Conservation (phyloP, 92 coral and sea anemone genomes). For the Zoanthus sansibaricus region DNA sequence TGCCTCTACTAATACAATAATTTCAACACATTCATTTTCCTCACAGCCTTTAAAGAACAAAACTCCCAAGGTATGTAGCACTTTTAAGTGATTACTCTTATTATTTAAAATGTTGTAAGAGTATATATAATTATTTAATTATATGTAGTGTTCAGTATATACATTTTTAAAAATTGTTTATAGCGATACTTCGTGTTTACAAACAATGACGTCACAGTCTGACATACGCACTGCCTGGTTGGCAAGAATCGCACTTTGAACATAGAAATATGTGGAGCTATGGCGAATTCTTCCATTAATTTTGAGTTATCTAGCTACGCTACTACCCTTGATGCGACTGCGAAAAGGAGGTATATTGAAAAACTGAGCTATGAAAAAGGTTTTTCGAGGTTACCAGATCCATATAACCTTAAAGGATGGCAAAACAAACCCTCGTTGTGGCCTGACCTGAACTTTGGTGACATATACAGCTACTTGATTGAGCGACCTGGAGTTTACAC, state of each 20-base stretch:
- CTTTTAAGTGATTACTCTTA: no score
- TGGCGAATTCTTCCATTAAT: not conserved
- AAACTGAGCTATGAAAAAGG: conserved; percentile 37
- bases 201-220: not conserved
- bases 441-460: conserved; percentile 53
- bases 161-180: no score
- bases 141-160: no score
- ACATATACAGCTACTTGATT: conserved; percentile 54
- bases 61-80: no score
- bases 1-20: no score
- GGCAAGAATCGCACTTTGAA: not conserved
- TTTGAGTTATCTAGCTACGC: conserved; percentile 6
- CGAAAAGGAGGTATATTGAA: conserved; percentile 9
- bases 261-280: not conserved
- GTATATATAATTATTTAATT: no score
- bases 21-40: no score
- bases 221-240: conserved; percentile 5
- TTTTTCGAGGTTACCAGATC: conserved; percentile 30
- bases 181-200: conserved; percentile 1
- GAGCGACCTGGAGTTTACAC: conserved; percentile 51
- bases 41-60: no score
- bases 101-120: no score
- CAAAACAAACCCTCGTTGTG: conserved; percentile 50
- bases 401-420: conserved; percentile 53
- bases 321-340: conserved; percentile 35